Percentiles rank a stretch among this genome's conserved stretches.
Conservation (phyloP, 2,797 vertebrate species). For the Sebastes glaucus region DNA sequence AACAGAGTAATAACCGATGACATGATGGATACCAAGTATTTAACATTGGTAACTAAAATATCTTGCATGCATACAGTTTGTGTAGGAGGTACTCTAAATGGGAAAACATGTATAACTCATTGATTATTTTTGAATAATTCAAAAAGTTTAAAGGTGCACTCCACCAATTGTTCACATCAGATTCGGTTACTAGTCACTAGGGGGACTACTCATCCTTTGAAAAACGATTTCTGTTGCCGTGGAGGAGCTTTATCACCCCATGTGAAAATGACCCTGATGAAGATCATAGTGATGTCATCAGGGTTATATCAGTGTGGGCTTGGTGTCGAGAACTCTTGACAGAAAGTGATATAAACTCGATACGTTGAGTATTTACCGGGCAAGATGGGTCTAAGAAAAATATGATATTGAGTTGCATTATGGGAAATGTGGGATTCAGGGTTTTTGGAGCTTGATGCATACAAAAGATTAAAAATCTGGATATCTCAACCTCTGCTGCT, state of each 20-base stretch:
- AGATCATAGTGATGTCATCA: no score
- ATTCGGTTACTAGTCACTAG: not conserved
- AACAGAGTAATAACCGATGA: not conserved
- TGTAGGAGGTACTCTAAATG: not conserved
- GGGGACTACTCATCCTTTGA: not conserved
- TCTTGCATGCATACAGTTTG: not conserved
- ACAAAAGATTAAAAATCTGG: not conserved
- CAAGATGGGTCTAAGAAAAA: slow-evolving; percentile 19
- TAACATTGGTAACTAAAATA: not conserved
- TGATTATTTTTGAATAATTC: not conserved
- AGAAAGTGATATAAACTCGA: no score
- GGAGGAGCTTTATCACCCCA: no score
- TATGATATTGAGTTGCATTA: slow-evolving; percentile 1
- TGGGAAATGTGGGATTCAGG: slow-evolving; percentile 2
- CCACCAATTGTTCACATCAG: not conserved
- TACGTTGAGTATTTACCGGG: not conserved
- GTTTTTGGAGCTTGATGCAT: not conserved
- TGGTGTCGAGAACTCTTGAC: no score
- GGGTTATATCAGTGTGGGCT: no score
- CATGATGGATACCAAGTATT: not conserved
- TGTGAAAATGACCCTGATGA: no score
- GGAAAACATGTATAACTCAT: no score
- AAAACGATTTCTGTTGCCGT: not conserved
- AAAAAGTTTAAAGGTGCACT: not conserved
- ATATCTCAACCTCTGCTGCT: not conserved